These are phyloP conservation scores for Leptobrachium ailaonicum DNA, from an alignment of 2,113 vertebrate species.

Conservation along the genomic window DNA sequence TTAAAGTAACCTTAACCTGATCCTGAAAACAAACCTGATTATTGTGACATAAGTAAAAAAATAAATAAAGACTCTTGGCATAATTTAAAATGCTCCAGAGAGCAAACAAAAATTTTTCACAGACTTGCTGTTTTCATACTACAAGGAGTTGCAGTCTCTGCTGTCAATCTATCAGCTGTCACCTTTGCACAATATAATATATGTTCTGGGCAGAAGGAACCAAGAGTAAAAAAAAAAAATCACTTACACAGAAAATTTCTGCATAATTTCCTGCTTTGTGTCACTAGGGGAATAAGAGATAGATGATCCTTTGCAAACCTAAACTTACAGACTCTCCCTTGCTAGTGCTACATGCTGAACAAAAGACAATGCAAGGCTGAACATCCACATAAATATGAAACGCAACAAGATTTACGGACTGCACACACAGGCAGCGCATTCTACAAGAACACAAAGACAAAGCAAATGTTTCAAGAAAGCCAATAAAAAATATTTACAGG, in stretches of 20 bases:
- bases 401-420: constrained; percentile 1
- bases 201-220: constrained; percentile 36
- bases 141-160: constrained; percentile 20
- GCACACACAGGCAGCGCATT: background rate
- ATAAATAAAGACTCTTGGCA: too few species aligned
- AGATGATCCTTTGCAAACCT: constrained; percentile 43
- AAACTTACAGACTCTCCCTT: constrained; percentile 42
- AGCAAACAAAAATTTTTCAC: too few species aligned
- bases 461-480: background rate
- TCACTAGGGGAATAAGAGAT: constrained; percentile 42
- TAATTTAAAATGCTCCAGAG: too few species aligned
- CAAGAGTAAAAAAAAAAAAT: constrained; percentile 35
- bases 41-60: too few species aligned
- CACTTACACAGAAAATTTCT: constrained; percentile 42
- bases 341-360: constrained; percentile 27
- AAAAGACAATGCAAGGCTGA: constrained; percentile 14
- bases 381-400: constrained; percentile 24
- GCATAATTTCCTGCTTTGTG: constrained; percentile 50
- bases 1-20: too few species aligned
- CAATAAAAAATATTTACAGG: background rate
- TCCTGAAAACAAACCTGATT: too few species aligned
- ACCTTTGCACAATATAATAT: constrained; percentile 40
- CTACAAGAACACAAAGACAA: background rate
- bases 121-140: constrained; percentile 26
- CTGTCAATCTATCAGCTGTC: constrained; percentile 48